phyloP scores from a whole-genome alignment of 2,113 vertebrate species.

The Pelecanoides urinatrix region DNA sequence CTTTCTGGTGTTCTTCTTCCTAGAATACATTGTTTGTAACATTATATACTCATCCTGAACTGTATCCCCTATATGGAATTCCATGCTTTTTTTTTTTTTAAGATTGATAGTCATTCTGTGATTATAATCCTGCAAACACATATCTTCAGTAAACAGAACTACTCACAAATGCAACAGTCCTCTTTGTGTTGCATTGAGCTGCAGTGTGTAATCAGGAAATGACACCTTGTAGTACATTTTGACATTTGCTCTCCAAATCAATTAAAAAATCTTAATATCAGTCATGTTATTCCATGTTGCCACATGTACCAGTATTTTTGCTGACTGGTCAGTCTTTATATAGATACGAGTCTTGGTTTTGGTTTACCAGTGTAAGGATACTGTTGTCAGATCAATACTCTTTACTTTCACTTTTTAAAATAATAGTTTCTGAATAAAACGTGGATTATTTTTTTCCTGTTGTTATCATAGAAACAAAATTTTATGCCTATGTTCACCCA shows the following conservation, averaged over 20 bases:
- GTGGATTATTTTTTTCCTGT: neutral
- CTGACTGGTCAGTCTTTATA: neutral
- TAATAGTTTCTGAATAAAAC: neutral
- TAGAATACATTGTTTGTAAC: neutral
- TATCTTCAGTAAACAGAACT: neutral
- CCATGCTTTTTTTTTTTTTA: neutral
- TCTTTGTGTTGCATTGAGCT: neutral
- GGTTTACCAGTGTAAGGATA: neutral
- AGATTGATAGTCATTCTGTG: neutral
- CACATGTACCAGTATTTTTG: neutral
- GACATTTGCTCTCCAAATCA: neutral
- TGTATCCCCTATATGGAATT: neutral
- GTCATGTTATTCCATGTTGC: neutral
- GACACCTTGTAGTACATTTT: neutral
- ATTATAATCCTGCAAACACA: neutral
- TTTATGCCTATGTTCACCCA: conserved; percentile 68
- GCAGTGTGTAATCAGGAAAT: neutral
- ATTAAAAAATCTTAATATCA: neutral
- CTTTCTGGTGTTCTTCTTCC: neutral
- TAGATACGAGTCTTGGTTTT: neutral
- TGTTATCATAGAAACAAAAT: conserved; percentile 82
- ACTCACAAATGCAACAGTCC: neutral
- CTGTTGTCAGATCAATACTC: neutral
- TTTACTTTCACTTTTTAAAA: neutral
- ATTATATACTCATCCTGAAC: neutral